Percentiles rank a stretch among this genome's conserved stretches.
Conservation (phyloP, 2,888 invertebrate genomes). For the Scrobipalpa atriplicella region DNA sequence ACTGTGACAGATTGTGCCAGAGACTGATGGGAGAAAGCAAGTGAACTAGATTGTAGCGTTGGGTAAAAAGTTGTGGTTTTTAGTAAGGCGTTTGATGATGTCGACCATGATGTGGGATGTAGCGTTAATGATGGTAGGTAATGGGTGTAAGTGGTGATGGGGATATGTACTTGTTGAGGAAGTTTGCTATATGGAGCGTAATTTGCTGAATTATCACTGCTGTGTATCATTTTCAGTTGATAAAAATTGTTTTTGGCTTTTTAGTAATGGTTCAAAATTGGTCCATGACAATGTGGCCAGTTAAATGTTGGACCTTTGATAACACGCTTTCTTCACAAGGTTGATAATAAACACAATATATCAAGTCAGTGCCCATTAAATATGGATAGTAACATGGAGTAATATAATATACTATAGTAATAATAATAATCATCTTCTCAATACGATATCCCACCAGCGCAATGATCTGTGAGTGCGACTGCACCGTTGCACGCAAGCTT, state of each 20-base stretch:
- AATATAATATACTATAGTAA: too few species aligned
- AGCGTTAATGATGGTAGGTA: neutral
- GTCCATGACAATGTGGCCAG: too few species aligned
- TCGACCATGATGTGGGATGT: slow-evolving; percentile 3
- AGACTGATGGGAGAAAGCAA: slow-evolving; percentile 11
- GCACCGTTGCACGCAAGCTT: slow-evolving; percentile 46
- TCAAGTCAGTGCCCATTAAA: neutral
- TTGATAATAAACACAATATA: too few species aligned
- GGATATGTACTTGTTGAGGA: slow-evolving; percentile 9
- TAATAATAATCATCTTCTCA: slow-evolving; percentile 24
- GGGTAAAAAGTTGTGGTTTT: neutral
- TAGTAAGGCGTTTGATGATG: neutral
- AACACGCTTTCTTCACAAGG: too few species aligned
- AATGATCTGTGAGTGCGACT: slow-evolving; percentile 33
- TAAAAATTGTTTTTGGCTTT: too few species aligned
- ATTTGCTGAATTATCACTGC: neutral
- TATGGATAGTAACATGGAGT: too few species aligned
- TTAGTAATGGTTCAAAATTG: too few species aligned
- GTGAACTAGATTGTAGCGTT: neutral
- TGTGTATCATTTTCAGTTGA: too few species aligned
- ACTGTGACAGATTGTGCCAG: slow-evolving; percentile 11
- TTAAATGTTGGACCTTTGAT: too few species aligned
- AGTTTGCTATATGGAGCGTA: slow-evolving; percentile 1
- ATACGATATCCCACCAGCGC: slow-evolving; percentile 56
- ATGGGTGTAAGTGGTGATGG: neutral